phyloP scores from a whole-genome alignment of 2,888 invertebrate species.

The Chrysolina americana region DNA sequence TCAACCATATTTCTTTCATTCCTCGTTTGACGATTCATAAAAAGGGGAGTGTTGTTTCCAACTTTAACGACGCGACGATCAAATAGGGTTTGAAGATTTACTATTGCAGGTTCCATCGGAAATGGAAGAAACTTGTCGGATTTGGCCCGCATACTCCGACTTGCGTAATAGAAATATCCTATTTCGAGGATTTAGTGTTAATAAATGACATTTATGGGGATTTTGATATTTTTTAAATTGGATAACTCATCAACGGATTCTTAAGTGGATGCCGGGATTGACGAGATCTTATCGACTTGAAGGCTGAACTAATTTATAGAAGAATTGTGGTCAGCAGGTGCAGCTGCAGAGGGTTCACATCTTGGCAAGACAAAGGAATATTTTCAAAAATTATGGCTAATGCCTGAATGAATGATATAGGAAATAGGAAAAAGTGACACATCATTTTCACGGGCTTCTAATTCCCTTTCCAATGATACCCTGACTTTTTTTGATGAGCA shows the following conservation, averaged over 20 bases:
- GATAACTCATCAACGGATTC: constrained; percentile 20
- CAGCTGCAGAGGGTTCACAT: not conserved
- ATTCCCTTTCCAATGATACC: too few species aligned
- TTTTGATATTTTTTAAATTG: constrained; percentile 29
- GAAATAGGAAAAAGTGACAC: too few species aligned
- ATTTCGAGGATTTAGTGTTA: constrained; percentile 52
- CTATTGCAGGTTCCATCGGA: constrained; percentile 54
- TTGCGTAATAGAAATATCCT: constrained; percentile 53
- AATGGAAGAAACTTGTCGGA: constrained; percentile 49
- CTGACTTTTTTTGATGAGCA: too few species aligned
- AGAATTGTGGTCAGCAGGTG: not conserved
- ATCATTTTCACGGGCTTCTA: too few species aligned
- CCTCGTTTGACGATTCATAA: constrained; percentile 52
- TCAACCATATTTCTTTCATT: constrained; percentile 48
- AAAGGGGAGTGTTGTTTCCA: constrained; percentile 51
- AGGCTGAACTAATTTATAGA: constrained; percentile 20
- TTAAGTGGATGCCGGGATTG: constrained; percentile 8
- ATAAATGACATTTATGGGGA: constrained; percentile 51
- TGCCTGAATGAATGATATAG: too few species aligned
- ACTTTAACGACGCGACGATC: constrained; percentile 58
- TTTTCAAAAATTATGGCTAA: too few species aligned
- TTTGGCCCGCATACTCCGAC: constrained; percentile 43
- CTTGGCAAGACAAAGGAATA: too few species aligned
- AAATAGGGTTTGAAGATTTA: constrained; percentile 56
- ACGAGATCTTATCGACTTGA: not conserved